Conservation (phyloP, 2,888 invertebrate species). For the Campoplex nolae region DNA sequence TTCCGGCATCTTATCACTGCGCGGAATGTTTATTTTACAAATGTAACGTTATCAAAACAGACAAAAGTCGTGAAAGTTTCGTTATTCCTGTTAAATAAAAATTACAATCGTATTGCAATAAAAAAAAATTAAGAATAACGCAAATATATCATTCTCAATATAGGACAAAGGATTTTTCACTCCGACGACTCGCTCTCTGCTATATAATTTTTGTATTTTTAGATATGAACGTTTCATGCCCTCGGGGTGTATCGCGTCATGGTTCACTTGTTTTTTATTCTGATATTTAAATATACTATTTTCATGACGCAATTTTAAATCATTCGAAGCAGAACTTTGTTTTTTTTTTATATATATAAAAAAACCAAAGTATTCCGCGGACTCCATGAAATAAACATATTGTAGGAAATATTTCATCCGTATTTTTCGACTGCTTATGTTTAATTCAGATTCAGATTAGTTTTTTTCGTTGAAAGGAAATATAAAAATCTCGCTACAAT, state of each 20-base stretch:
- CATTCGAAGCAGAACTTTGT: not conserved
- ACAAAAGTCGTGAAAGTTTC: constrained; percentile 7
- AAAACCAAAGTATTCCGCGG: not conserved
- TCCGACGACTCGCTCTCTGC: constrained; percentile 9
- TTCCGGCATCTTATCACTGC: constrained; percentile 27
- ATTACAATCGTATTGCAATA: not conserved
- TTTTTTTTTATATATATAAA: not conserved
- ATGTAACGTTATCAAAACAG: not conserved
- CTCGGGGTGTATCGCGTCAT: not conserved
- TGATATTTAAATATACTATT: constrained; percentile 6
- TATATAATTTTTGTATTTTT: constrained; percentile 55
- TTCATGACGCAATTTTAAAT: not conserved
- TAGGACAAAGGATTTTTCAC: constrained; percentile 62
- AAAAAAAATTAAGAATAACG: constrained; percentile 27
- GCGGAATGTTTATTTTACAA: constrained; percentile 15
- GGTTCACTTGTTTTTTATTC: constrained; percentile 16
- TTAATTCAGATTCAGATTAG: not conserved
- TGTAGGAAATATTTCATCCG: not conserved
- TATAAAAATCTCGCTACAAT: not conserved
- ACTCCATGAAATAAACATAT: not conserved
- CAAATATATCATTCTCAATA: constrained; percentile 28
- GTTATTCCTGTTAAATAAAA: not conserved
- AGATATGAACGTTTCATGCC: constrained; percentile 46
- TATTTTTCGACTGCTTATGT: not conserved
- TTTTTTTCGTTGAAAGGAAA: not conserved